Conservation (phyloP, 2,797 vertebrate species). For the Staurois parvus region DNA sequence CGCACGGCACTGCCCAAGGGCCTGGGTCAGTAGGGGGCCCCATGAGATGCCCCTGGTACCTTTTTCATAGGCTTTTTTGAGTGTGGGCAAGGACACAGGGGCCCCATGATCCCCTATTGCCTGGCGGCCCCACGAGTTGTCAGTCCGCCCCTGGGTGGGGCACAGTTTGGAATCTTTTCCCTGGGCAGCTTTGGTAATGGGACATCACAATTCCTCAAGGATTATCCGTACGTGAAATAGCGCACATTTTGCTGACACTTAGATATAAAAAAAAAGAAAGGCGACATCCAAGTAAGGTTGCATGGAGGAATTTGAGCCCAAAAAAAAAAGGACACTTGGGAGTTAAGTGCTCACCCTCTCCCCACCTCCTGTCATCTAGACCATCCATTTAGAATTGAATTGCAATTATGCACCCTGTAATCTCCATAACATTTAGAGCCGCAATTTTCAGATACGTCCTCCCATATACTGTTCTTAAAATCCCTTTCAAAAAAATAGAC, state of each 20-base stretch:
- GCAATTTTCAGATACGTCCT: slow-evolving; percentile 15
- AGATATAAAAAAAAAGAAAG: not conserved
- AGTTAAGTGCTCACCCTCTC: slow-evolving; percentile 20
- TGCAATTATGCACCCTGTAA: slow-evolving; percentile 44
- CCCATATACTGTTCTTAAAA: slow-evolving; percentile 51
- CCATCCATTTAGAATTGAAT: slow-evolving; percentile 50
- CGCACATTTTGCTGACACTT: not conserved
- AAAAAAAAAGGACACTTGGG: slow-evolving; percentile 9
- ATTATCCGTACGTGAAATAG: not conserved
- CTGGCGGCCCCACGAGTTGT: no score
- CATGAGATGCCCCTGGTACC: no score
- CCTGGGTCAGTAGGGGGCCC: no score
- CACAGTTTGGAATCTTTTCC: no score
- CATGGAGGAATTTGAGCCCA: slow-evolving; percentile 20
- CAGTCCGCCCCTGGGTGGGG: no score
- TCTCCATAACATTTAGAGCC: slow-evolving; percentile 44
- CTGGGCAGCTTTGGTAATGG: no score
- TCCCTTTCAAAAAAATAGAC: slow-evolving; percentile 39
- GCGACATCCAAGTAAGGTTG: not conserved
- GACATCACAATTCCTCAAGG: no score
- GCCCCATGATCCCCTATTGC: no score
- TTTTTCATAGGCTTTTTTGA: no score
- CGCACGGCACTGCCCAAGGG: no score
- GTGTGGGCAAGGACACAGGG: no score
- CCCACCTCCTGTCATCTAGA: slow-evolving; percentile 45